Base-by-base conservation (phyloP, 2,797 vertebrate genomes). In the Philypnodon macrostomus region DNA sequence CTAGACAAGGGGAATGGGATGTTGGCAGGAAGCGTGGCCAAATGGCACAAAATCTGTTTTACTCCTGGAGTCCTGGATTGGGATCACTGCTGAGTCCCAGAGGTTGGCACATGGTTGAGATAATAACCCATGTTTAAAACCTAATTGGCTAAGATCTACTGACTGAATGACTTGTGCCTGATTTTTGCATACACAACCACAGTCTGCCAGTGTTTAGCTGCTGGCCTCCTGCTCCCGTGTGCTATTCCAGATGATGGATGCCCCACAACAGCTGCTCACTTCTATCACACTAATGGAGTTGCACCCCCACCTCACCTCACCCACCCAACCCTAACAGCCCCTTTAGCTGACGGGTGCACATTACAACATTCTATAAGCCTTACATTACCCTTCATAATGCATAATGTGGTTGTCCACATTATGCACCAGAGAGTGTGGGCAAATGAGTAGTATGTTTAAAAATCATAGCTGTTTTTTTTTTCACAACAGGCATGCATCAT, bases 221-320 rank as follows among this genome's bases (percentile, higher is more conserved):
- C 17, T 1, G 7, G 31, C 19, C 15, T 53, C 35, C 16, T 42
- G 73, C 71, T 68, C 58, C 63, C 21, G 21, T 63, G 60, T 46
- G 47, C 58, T 34, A 58, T 77, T 51, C 65, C 56, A 42, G 37
- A 60, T 67, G 77, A 77, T 59, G 38, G 53, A 68, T 54, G 66
- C 41, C 52, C 67, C 59, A 63, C 47, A 63, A 64, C 61, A 24
- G 37, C 57, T 21, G 47, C 50, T 70, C 58, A 75, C 62, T 66
- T 80, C 73, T 49, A 70, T 76, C 74, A 72, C 48, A 46, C 66
- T 84, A 83, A 84, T 83, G 71, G 77, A 73, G 50, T 48, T 49
- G 66, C 66, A n/a, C n/a, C n/a, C n/a, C n/a, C n/a, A n/a, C n/a
- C n/a, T n/a, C n/a, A n/a, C n/a, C n/a, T n/a, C n/a, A n/a, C n/a